Percentiles rank a stretch among this genome's conserved stretches.
These are phyloP conservation scores for Carduelis carduelis DNA, from an alignment of 2,797 vertebrate species.

Conservation along the genomic window DNA sequence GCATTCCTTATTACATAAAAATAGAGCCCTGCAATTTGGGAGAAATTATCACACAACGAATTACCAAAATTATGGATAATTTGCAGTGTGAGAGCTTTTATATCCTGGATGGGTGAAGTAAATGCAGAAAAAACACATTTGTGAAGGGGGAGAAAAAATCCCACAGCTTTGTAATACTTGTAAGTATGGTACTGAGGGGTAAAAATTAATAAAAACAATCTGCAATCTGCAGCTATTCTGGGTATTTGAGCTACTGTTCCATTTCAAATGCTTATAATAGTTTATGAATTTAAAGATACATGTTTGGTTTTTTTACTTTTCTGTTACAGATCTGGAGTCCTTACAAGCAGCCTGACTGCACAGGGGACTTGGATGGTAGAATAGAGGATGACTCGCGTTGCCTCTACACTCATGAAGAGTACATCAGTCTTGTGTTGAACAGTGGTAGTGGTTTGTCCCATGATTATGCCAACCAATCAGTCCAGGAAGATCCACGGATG, in stretches of 20 bases:
- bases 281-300: not conserved
- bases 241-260: not conserved
- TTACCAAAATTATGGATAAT: conserved; percentile 15
- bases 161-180: not conserved
- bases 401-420: conserved; percentile 97
- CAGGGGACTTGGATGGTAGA: conserved; percentile 90
- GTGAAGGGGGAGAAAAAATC: not conserved
- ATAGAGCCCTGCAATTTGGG: conserved; percentile 53
- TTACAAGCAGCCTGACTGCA: conserved; percentile 92
- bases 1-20: conserved; percentile 69
- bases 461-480: conserved; percentile 96
- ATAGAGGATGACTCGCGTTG: conserved; percentile 94
- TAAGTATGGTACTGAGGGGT: not conserved
- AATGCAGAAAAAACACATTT: not conserved
- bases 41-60: conserved; percentile 31
- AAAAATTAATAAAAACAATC: not conserved
- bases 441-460: conserved; percentile 96
- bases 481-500: conserved; percentile 97
- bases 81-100: conserved; percentile 3
- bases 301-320: not conserved
- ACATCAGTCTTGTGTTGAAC: conserved; percentile 96
- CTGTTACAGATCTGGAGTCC: conserved; percentile 92
- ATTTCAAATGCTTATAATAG: not conserved
- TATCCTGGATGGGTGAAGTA: not conserved
- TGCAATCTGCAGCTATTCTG: not conserved